phyloP scores from a whole-genome alignment of 2,797 vertebrate species.

The Enoplosus armatus region DNA sequence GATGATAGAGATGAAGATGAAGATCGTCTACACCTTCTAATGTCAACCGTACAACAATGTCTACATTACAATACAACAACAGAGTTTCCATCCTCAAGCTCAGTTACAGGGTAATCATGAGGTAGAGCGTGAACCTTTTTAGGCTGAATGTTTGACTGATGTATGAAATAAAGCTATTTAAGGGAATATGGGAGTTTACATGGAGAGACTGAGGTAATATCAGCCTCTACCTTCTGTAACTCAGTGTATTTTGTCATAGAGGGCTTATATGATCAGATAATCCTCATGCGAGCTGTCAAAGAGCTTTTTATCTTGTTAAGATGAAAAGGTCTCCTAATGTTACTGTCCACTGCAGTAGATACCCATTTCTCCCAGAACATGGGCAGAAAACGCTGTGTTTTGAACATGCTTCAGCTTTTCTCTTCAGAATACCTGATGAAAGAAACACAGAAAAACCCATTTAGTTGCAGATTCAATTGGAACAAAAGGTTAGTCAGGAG shows the following conservation, averaged over 20 bases:
- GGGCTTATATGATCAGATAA: not conserved
- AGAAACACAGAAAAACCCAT: not conserved
- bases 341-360: not conserved
- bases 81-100: not conserved
- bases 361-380: not conserved
- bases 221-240: not conserved
- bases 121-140: not conserved
- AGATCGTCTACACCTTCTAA: not conserved
- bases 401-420: not conserved
- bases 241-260: not conserved
- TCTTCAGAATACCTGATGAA: not conserved
- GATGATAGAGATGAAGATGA: not conserved
- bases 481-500: not conserved
- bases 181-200: not conserved
- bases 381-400: not conserved
- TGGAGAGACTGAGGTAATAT: not conserved
- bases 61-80: not conserved
- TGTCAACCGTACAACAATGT: not conserved
- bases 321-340: constrained; percentile 9
- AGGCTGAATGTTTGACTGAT: not conserved
- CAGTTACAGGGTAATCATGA: not conserved
- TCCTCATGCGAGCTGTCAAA: not conserved
- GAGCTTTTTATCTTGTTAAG: constrained; percentile 3
- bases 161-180: not conserved
- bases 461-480: not conserved